A percentile compares a stretch with the other conserved stretches of the same genome.
These are phyloP conservation scores for Nematopogon swammerdamellus DNA, from an alignment of 2,888 invertebrate genomes.

Conservation along the genomic window DNA sequence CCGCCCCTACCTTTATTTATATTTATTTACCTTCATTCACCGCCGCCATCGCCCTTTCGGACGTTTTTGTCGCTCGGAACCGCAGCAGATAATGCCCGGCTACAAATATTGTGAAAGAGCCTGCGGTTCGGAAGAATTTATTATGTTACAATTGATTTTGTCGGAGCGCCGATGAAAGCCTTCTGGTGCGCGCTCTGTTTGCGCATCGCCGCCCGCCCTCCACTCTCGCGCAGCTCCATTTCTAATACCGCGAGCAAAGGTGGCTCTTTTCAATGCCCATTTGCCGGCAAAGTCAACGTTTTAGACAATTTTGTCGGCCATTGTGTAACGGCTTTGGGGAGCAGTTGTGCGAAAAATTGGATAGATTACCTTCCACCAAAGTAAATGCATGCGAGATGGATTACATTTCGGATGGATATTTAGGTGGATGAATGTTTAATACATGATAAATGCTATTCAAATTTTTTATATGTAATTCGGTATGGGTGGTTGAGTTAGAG, in stretches of 20 bases:
- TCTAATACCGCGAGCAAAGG: neutral
- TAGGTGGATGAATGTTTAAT: no score
- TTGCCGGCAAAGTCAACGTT: neutral
- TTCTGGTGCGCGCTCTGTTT: neutral
- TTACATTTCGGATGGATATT: no score
- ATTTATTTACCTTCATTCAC: constrained; percentile 58
- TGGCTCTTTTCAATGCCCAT: neutral
- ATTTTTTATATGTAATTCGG: no score
- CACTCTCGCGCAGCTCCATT: no score
- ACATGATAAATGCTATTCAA: no score
- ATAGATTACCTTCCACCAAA: neutral
- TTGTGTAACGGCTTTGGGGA: neutral
- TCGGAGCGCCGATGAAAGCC: neutral
- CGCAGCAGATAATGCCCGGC: constrained; percentile 29
- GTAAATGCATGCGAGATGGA: no score
- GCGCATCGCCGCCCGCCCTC: neutral
- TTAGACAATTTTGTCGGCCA: neutral
- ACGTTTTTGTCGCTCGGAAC: constrained; percentile 43
- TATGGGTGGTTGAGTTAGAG: no score
- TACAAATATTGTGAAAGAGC: constrained; percentile 55
- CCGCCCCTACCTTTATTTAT: constrained; percentile 47
- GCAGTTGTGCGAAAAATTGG: neutral
- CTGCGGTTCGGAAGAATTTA: constrained; percentile 53
- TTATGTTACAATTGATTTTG: constrained; percentile 20
- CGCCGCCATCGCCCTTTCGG: constrained; percentile 50